Percentiles rank a stretch among this genome's conserved stretches.
These are phyloP conservation scores for Prenolepis imparis DNA, from an alignment of 2,888 invertebrate species.

Conservation along the genomic window DNA sequence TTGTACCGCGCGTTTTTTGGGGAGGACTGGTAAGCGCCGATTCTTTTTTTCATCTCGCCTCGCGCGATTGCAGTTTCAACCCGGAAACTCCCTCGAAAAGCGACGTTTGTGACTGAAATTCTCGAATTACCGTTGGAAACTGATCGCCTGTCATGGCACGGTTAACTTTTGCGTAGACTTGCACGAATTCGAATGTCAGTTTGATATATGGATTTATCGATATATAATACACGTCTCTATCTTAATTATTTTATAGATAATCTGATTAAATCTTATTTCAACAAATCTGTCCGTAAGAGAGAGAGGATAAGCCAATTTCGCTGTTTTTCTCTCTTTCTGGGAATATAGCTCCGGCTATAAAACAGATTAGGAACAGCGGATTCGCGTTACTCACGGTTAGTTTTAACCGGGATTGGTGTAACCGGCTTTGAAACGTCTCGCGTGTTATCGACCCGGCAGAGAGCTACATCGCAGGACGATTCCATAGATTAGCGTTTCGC, in stretches of 20 bases:
- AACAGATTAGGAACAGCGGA: conserved; percentile 50
- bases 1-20: conserved; percentile 30
- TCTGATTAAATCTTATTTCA: conserved; percentile 23
- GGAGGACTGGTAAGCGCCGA: conserved; percentile 29
- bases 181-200: not conserved
- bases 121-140: conserved; percentile 40
- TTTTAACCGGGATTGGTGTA: conserved; percentile 55
- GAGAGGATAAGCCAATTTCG: not conserved
- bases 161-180: conserved; percentile 33
- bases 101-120: conserved; percentile 38
- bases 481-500: conserved; percentile 44
- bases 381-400: conserved; percentile 49
- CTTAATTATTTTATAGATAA: conserved; percentile 20
- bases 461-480: conserved; percentile 30
- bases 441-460: conserved; percentile 32
- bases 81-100: conserved; percentile 27
- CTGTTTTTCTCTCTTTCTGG: not conserved
- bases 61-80: conserved; percentile 38
- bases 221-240: not conserved
- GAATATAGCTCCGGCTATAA: conserved; percentile 39
- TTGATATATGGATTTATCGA: not conserved
- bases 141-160: conserved; percentile 39
- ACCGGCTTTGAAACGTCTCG: conserved; percentile 37
- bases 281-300: conserved; percentile 4
- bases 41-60: conserved; percentile 41